Conservation (phyloP, 2,113 vertebrate species). For the Tringa solitaria region DNA sequence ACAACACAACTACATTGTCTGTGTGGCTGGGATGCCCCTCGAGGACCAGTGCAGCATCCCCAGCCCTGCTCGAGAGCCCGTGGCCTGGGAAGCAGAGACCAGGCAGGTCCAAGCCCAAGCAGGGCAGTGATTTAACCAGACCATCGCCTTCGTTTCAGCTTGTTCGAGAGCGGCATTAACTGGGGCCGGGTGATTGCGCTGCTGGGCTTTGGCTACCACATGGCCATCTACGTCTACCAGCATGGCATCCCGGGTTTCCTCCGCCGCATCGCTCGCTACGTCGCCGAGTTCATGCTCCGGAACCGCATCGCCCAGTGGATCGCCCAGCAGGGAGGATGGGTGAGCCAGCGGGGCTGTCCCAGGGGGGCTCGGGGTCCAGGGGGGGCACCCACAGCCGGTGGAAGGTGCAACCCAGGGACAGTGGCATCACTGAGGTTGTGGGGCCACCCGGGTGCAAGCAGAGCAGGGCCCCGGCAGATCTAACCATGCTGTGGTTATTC, state of each 20-base stretch:
- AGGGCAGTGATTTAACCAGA: neutral
- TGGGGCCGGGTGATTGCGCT: constrained; percentile 83
- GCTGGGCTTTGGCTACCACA: constrained; percentile 79
- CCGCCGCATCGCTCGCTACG: constrained; percentile 59
- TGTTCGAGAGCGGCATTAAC: constrained; percentile 81
- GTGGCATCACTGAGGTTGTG: neutral
- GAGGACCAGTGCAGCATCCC: neutral
- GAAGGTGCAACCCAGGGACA: neutral
- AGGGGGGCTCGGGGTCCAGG: neutral
- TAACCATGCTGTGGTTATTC: neutral
- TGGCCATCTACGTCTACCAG: constrained; percentile 82
- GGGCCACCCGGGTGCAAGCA: neutral
- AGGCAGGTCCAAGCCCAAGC: neutral
- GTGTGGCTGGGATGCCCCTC: neutral
- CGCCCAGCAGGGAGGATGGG: constrained; percentile 81
- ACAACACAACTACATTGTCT: rapidly evolving
- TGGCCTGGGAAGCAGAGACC: rapidly evolving
- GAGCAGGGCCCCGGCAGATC: neutral
- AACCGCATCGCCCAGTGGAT: constrained; percentile 78
- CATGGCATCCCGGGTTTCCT: constrained; percentile 73
- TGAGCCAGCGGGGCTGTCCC: constrained; percentile 39
- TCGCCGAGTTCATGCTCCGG: constrained; percentile 66
- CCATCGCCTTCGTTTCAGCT: neutral
- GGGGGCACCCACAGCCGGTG: neutral
- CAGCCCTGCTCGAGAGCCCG: neutral